These are phyloP conservation scores for Scaptomyza cyrtandrae DNA, from an alignment of 2,888 invertebrate species.

Conservation along the genomic window DNA sequence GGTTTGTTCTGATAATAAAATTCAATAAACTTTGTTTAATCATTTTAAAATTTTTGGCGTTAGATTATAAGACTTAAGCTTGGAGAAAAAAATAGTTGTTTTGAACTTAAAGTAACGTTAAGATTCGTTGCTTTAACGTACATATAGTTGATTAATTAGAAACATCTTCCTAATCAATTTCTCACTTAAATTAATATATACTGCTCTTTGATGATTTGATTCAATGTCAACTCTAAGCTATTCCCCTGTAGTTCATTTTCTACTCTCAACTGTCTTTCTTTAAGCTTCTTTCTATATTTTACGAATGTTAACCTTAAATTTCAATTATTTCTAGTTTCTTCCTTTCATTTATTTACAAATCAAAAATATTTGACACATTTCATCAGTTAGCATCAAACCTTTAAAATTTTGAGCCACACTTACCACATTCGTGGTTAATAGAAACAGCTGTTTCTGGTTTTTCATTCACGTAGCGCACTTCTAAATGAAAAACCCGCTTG, in stretches of 20 bases:
- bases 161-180: too few relatives aligned
- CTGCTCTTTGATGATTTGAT: too few relatives aligned
- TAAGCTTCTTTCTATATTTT: not conserved
- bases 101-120: too few relatives aligned
- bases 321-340: not conserved
- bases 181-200: too few relatives aligned
- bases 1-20: not conserved
- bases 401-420: conserved; percentile 4
- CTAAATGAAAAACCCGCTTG: conserved; percentile 24
- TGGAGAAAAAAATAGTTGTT: too few relatives aligned
- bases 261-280: not conserved
- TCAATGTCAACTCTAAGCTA: too few relatives aligned
- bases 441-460: conserved; percentile 47
- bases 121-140: too few relatives aligned
- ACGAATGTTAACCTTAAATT: not conserved
- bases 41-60: too few relatives aligned
- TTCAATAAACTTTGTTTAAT: too few relatives aligned
- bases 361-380: conserved; percentile 1
- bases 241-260: too few relatives aligned
- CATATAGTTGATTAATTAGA: too few relatives aligned
- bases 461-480: not conserved
- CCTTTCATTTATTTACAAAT: not conserved
- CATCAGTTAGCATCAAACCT: conserved; percentile 18
- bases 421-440: conserved; percentile 32
- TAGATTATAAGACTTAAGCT: too few relatives aligned